Conservation (phyloP, 2,113 vertebrate genomes). For the Fregetta grallaria region DNA sequence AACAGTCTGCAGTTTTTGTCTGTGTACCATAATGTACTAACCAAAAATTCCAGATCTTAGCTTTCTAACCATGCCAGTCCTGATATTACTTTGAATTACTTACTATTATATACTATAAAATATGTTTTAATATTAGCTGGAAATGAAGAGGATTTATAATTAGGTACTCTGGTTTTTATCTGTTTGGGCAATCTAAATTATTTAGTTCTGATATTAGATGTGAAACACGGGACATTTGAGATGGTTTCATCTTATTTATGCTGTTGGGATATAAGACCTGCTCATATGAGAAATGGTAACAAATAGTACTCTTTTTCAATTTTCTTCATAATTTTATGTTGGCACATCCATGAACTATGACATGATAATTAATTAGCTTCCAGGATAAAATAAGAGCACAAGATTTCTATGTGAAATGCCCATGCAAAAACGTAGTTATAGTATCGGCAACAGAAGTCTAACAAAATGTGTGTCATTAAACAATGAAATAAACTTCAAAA, state of each 20-base stretch:
- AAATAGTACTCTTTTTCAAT: conserved; percentile 23
- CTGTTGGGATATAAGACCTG: conserved; percentile 26
- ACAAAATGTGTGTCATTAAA: conserved; percentile 55
- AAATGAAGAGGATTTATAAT: conserved; percentile 7
- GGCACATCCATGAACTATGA: conserved; percentile 83
- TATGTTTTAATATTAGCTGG: not conserved
- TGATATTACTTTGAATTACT: not conserved
- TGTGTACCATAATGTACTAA: not conserved
- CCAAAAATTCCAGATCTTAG: not conserved
- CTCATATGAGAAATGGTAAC: conserved; percentile 58
- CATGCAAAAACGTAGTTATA: conserved; percentile 50
- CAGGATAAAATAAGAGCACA: conserved; percentile 51
- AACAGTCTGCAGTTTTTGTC: not conserved
- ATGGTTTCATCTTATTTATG: conserved; percentile 65
- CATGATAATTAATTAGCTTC: conserved; percentile 85
- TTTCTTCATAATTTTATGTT: conserved; percentile 80
- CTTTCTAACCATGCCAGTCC: not conserved
- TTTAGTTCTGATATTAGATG: conserved; percentile 66
- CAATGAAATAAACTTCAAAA: conserved; percentile 73
- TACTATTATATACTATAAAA: not conserved
- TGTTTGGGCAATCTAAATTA: not conserved
- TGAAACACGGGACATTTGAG: conserved; percentile 74
- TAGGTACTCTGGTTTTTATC: not conserved
- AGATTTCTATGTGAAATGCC: conserved; percentile 13
- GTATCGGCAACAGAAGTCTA: conserved; percentile 47